These are phyloP conservation scores for Falco peregrinus DNA, from an alignment of 2,797 vertebrate genomes.

Conservation along the genomic window DNA sequence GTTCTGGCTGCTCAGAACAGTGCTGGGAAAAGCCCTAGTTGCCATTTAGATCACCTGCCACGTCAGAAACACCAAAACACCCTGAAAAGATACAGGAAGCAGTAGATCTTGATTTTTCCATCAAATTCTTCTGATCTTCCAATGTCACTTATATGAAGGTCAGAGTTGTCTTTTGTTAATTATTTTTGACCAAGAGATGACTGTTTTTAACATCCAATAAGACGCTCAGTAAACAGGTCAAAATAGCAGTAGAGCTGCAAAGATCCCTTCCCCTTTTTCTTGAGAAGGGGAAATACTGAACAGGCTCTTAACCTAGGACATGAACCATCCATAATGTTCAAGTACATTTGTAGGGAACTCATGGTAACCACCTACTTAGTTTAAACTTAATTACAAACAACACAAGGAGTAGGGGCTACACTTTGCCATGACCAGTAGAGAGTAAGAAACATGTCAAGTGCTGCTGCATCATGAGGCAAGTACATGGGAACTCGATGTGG, in stretches of 20 bases:
- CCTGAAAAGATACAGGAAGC: background rate
- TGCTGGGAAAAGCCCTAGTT: background rate
- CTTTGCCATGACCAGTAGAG: background rate
- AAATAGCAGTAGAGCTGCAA: background rate
- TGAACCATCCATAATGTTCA: background rate
- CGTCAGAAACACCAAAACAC: background rate
- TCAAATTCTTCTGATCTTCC: background rate
- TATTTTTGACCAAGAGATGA: background rate
- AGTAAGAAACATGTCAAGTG: background rate
- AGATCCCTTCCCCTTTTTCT: background rate
- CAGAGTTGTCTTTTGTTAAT: background rate
- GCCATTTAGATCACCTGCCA: background rate
- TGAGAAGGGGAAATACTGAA: background rate
- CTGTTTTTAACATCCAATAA: background rate
- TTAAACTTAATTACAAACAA: background rate
- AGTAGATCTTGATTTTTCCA: background rate
- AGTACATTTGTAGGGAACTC: background rate
- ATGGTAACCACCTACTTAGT: background rate
- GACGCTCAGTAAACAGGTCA: background rate
- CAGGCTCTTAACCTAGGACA: background rate
- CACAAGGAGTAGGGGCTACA: background rate
- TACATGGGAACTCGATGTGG: constrained; percentile 49
- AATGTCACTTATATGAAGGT: background rate
- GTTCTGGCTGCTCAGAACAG: background rate
- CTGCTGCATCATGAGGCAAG: background rate